These are phyloP conservation scores for Cephus nigrinus DNA, from an alignment of 2,888 invertebrate genomes.

Conservation along the genomic window DNA sequence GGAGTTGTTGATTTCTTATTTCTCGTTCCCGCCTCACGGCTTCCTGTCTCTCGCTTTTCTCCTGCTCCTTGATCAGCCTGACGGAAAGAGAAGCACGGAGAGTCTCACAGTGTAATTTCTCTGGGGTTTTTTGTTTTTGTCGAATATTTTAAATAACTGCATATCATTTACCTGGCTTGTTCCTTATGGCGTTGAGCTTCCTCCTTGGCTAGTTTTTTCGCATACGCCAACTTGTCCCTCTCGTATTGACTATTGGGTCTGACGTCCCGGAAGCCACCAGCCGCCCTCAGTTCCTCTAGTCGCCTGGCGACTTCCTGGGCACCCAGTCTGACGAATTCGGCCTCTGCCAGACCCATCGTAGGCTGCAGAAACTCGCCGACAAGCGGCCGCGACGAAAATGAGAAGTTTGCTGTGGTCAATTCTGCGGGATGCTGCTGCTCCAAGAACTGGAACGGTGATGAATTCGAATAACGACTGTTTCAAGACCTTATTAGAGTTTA, in stretches of 20 bases:
- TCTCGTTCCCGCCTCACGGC: constrained; percentile 84
- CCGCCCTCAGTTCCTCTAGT: constrained; percentile 72
- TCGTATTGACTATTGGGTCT: constrained; percentile 61
- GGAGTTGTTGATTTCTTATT: constrained; percentile 83
- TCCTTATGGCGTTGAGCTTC: constrained; percentile 70
- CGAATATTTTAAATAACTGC: constrained; percentile 3
- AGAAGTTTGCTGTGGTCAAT: constrained; percentile 88
- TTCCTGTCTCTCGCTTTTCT: constrained; percentile 86
- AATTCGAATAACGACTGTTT: background rate
- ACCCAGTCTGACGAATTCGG: constrained; percentile 80
- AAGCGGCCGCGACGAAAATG: constrained; percentile 88
- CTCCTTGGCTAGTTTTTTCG: constrained; percentile 79
- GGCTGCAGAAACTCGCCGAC: constrained; percentile 93
- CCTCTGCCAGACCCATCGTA: constrained; percentile 69
- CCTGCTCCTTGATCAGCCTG: constrained; percentile 76
- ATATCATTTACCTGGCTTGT: constrained; percentile 61
- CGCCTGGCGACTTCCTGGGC: constrained; percentile 86
- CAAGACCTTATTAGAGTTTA: background rate
- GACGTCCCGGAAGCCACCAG: constrained; percentile 74
- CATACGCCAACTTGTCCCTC: constrained; percentile 68
- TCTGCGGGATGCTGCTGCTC: constrained; percentile 68
- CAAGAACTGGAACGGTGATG: constrained; percentile 48
- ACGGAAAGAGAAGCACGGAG: constrained; percentile 9
- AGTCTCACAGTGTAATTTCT: background rate
- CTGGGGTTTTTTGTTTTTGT: background rate